These are phyloP conservation scores for Varanus komodoensis DNA, from an alignment of 2,113 vertebrate species.

Conservation along the genomic window DNA sequence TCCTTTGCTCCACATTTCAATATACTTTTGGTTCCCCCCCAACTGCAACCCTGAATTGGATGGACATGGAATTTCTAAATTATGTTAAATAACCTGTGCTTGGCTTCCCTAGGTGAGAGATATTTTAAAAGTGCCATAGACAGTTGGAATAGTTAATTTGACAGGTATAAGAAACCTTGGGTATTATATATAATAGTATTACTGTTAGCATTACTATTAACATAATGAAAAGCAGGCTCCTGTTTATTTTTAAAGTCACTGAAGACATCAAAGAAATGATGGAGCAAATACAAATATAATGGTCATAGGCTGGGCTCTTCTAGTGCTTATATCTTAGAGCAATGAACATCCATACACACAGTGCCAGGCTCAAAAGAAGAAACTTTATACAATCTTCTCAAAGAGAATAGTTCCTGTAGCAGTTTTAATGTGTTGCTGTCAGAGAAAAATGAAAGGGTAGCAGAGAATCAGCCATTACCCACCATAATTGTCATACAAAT, in stretches of 20 bases:
- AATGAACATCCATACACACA: not conserved
- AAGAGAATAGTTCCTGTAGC: not conserved
- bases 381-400: not conserved
- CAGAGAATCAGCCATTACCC: not conserved
- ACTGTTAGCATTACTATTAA: not conserved
- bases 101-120: too few relatives aligned
- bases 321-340: not conserved
- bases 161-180: not conserved
- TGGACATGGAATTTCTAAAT: not conserved
- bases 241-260: not conserved
- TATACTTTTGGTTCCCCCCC: not conserved
- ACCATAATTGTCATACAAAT: not conserved
- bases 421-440: not conserved
- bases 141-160: not conserved
- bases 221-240: not conserved
- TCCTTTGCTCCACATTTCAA: not conserved
- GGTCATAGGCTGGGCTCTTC: not conserved
- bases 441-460: not conserved
- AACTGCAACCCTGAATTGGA: not conserved
- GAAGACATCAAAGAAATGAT: conserved; percentile 5
- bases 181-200: not conserved
- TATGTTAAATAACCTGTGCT: not conserved
- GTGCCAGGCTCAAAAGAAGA: not conserved
- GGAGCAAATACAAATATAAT: not conserved
- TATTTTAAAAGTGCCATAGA: too few relatives aligned